Evolutionary conservation across 2,113 vertebrate species (phyloP), one percentile per base, ranked within the genome.

Genomic region (Synodontis membranacea): DNA sequence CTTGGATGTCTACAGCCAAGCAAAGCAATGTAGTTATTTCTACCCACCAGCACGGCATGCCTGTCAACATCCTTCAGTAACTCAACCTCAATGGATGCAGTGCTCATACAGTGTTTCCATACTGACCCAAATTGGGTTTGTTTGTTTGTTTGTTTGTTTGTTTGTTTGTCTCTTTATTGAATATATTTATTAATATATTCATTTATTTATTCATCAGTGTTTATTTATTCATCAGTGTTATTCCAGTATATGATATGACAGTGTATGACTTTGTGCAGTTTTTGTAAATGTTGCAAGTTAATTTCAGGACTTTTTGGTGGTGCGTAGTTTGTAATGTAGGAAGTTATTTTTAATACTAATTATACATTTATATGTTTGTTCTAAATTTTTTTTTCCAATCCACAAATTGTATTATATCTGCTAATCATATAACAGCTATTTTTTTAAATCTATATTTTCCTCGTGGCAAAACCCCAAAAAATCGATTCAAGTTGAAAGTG

Each of bases 381-480:
- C 19, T 34, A 23, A 21, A 44, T 11, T 28, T 25, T 39, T 37
- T n/a, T 2, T 28, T 78, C 74, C 28, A 50, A 46, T n/a, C 44
- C 46, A 80, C 34, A 42, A 52, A 79, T n/a, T 37, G n/a, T 54
- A 31, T 79, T 31, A 46, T 82, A 48, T 64, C 23, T 68, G 81
- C 21, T 50, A 68, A 48, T 68, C 31, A 52, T 37, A 54, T 48
- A 50, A 8, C 1, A n/a, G 23, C 46, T 56, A 25, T 52, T 54
- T 28, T 28, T 83, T 64, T 44, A 14, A 19, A 56, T 74, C 46
- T n/a, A n/a, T 6, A 25, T 46, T 85, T 78, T 85, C 56, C 42
- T 76, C 50, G 46, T 37, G 70, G 9, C 28, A 75, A 84, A 74
- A 76, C n/a, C n/a, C n/a, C n/a, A 75, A 23, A 3, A 37, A 50